These are phyloP conservation scores for Nycticebus coucang DNA, from an alignment of 2,113 vertebrate genomes.

Conservation along the genomic window DNA sequence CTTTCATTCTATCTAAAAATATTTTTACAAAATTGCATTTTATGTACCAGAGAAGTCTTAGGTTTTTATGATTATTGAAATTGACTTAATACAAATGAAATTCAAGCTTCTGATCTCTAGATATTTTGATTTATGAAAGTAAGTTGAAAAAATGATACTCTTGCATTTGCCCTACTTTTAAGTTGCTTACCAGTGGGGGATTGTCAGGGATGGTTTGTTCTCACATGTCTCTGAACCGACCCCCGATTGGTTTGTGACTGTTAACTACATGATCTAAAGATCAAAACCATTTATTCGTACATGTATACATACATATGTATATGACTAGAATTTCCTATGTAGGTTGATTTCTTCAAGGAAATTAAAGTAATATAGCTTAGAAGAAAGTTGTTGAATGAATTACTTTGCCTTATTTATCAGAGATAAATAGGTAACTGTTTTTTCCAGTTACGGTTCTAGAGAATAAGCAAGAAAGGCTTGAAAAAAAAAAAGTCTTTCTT, in stretches of 20 bases:
- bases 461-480: background rate
- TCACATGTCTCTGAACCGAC: too few species aligned
- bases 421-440: constrained; percentile 53
- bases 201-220: background rate
- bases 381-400: constrained; percentile 52
- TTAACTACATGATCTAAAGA: constrained; percentile 2
- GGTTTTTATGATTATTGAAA: constrained; percentile 47
- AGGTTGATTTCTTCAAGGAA: constrained; percentile 53
- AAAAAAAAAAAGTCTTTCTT: background rate
- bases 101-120: constrained; percentile 41
- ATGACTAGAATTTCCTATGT: constrained; percentile 25
- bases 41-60: background rate
- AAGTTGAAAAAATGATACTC: constrained; percentile 45
- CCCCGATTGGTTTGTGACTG: background rate
- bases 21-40: background rate
- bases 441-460: constrained; percentile 32
- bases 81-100: constrained; percentile 50
- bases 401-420: constrained; percentile 50
- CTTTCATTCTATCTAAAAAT: constrained; percentile 31
- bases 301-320: background rate
- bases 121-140: constrained; percentile 53
- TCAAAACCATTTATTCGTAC: constrained; percentile 22
- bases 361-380: constrained; percentile 37
- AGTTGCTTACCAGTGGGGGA: background rate
- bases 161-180: constrained; percentile 44